Conservation (phyloP, 2,113 vertebrate species). For the Pseudolaguvia tuberculata region DNA sequence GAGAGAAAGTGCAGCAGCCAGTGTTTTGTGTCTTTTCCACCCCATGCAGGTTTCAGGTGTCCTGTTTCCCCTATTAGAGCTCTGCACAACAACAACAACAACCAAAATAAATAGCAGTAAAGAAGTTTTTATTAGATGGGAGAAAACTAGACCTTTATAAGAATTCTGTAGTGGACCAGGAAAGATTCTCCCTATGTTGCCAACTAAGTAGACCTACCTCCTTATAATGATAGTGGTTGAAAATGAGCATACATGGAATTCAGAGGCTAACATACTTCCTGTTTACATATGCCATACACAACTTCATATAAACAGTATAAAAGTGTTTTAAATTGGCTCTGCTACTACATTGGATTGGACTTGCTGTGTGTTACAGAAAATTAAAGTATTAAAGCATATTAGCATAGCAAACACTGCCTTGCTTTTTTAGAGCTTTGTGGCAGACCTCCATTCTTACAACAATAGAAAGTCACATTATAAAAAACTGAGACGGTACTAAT, state of each 20-base stretch:
- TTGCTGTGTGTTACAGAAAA: constrained; percentile 25
- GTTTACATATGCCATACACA: constrained; percentile 49
- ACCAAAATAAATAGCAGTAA: not conserved
- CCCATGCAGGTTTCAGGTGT: constrained; percentile 36
- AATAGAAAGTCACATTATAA: constrained; percentile 21
- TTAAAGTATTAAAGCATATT: constrained; percentile 19
- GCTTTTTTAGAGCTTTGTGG: constrained; percentile 37
- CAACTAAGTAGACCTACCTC: constrained; percentile 66
- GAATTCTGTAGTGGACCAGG: constrained; percentile 37
- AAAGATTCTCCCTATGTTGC: constrained; percentile 49
- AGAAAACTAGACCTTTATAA: constrained; percentile 34
- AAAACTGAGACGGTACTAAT: not conserved
- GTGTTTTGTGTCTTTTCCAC: constrained; percentile 32
- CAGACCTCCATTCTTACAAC: constrained; percentile 29
- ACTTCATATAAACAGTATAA: constrained; percentile 13
- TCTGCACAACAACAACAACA: constrained; percentile 44
- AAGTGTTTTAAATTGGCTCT: constrained; percentile 27
- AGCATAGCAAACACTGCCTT: constrained; percentile 44
- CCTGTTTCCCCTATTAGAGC: constrained; percentile 54
- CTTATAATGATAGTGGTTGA: constrained; percentile 48
- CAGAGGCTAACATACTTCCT: constrained; percentile 38
- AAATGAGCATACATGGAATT: constrained; percentile 35
- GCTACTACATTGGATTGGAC: constrained; percentile 28
- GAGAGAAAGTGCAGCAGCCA: constrained; percentile 31
- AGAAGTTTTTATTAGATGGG: constrained; percentile 11